Evolutionary conservation across 2,888 invertebrate species (phyloP).

Genomic region (Patella ulyssiponensis): DNA sequence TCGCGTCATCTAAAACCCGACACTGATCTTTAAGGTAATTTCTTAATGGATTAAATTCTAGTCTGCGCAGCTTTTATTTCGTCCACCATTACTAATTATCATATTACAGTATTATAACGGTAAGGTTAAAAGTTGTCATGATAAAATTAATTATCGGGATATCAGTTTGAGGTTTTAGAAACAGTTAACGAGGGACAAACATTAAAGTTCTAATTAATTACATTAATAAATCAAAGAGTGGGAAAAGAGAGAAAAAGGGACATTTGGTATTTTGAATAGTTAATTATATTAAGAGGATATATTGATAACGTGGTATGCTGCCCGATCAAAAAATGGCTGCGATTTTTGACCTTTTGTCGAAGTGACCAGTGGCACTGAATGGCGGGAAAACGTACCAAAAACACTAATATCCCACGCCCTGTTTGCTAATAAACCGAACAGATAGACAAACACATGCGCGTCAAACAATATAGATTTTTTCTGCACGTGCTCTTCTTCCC

Average conservation of each 20-base stretch:
- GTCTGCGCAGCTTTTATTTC: too few species aligned
- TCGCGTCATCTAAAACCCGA: too few species aligned
- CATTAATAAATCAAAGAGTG: not conserved
- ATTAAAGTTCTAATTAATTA: not conserved
- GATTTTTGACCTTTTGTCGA: not conserved
- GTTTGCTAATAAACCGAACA: not conserved
- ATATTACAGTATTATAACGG: too few species aligned
- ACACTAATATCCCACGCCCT: not conserved
- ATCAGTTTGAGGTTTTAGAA: too few species aligned
- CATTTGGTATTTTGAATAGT: not conserved
- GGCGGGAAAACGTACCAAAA: not conserved
- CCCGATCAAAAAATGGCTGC: not conserved
- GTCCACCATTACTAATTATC: too few species aligned
- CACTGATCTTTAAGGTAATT: too few species aligned
- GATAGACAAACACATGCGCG: not conserved
- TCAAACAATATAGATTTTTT: not conserved
- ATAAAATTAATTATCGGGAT: too few species aligned
- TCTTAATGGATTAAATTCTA: too few species aligned
- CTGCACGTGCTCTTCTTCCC: slow-evolving; percentile 1
- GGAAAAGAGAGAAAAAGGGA: not conserved
- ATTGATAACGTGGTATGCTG: not conserved
- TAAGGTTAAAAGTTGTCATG: too few species aligned
- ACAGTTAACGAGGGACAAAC: too few species aligned
- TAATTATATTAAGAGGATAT: not conserved
- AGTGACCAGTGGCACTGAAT: slow-evolving; percentile 4